Conservation (phyloP, 2,113 vertebrate species). For the Origma solitaria region DNA sequence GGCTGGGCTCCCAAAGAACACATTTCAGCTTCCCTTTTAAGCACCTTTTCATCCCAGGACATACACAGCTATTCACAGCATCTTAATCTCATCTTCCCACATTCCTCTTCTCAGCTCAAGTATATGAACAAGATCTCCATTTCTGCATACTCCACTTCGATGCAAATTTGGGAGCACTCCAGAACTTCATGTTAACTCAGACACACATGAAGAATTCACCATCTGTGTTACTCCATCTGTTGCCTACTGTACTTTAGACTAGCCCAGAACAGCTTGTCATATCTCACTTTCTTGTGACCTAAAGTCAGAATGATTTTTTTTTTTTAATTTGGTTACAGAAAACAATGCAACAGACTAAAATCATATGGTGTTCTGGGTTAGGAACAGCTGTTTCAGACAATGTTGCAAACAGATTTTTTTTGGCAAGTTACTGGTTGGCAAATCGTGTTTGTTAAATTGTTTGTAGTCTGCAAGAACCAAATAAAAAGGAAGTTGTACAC, state of each 20-base stretch:
- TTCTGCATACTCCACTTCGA: neutral
- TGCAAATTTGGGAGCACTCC: neutral
- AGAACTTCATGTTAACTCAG: constrained; percentile 10
- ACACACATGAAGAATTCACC: constrained; percentile 2
- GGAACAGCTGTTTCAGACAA: neutral
- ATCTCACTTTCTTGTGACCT: neutral
- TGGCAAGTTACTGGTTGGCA: neutral
- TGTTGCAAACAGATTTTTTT: neutral
- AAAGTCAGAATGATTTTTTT: neutral
- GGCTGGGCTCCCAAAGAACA: neutral
- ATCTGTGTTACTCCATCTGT: constrained; percentile 18
- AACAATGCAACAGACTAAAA: neutral
- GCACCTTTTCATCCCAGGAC: neutral
- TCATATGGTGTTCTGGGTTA: neutral
- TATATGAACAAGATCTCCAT: neutral
- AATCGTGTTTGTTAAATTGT: neutral
- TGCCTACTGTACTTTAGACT: neutral
- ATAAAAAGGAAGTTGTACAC: neutral
- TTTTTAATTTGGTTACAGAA: neutral
- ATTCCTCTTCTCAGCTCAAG: neutral
- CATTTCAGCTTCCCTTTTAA: neutral
- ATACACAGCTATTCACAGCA: neutral
- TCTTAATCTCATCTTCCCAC: neutral
- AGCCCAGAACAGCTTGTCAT: neutral
- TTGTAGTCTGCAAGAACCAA: neutral